Evolutionary conservation across 2,888 invertebrate genomes (phyloP).

Genomic region (Netelia melanura): DNA sequence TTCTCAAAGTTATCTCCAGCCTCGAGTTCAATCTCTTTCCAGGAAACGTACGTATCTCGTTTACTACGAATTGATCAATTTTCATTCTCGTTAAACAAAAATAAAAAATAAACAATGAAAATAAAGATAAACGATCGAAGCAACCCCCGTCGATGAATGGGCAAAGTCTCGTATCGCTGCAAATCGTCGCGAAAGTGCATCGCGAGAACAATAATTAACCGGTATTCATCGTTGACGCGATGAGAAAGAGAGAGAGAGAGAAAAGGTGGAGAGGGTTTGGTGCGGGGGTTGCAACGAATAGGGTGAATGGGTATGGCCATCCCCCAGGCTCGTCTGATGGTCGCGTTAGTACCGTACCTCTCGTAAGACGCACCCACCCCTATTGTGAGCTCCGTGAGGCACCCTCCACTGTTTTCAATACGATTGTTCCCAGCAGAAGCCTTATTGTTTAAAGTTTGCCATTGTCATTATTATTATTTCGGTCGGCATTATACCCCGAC

Average conservation of each 20-base stretch:
- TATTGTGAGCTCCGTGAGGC: conserved; percentile 75
- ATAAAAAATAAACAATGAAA: conserved; percentile 24
- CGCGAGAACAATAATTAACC: conserved; percentile 57
- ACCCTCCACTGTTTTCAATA: conserved; percentile 81
- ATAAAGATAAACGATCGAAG: neutral
- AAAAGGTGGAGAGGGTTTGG: neutral
- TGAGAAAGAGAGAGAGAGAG: conserved; percentile 7
- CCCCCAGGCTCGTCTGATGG: conserved; percentile 47
- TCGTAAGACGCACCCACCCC: conserved; percentile 73
- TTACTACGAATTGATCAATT: no score
- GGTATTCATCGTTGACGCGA: conserved; percentile 38
- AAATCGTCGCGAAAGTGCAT: conserved; percentile 28
- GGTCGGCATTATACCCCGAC: conserved; percentile 74
- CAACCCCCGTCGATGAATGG: conserved; percentile 18
- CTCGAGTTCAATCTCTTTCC: no score
- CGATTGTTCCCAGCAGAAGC: conserved; percentile 81
- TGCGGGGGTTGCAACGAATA: neutral
- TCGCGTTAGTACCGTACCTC: conserved; percentile 59
- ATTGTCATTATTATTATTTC: conserved; percentile 84
- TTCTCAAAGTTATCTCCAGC: no score
- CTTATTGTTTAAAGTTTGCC: conserved; percentile 84
- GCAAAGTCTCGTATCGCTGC: conserved; percentile 9
- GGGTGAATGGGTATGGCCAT: conserved; percentile 42
- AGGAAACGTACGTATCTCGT: no score
- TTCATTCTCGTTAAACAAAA: no score